phyloP scores from a whole-genome alignment of 2,797 vertebrate genomes.

The Pogonophryne albipinna region DNA sequence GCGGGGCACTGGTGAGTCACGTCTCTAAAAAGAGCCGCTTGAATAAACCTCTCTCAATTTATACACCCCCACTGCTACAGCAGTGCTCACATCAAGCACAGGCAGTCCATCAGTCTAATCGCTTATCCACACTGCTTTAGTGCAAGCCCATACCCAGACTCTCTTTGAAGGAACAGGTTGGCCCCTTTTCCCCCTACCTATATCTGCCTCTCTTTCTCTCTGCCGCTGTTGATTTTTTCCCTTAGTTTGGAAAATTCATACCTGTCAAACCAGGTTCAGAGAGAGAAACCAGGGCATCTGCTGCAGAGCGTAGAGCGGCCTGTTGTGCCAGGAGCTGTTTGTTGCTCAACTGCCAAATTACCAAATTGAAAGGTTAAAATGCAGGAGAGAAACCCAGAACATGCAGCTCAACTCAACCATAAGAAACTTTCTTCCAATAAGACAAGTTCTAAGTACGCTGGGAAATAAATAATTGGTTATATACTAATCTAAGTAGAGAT shows the following conservation, averaged over 20 bases:
- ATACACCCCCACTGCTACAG: constrained; percentile 78
- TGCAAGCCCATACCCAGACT: constrained; percentile 42
- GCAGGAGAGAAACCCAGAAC: constrained; percentile 11
- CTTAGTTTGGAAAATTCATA: constrained; percentile 56
- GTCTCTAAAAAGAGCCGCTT: constrained; percentile 76
- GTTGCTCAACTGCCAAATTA: constrained; percentile 63
- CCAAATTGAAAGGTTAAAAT: constrained; percentile 52
- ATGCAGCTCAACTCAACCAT: not conserved
- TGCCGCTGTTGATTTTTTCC: constrained; percentile 31
- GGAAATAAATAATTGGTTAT: constrained; percentile 36
- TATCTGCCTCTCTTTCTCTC: not conserved
- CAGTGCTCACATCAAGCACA: constrained; percentile 69
- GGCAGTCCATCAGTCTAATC: constrained; percentile 76
- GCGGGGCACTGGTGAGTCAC: constrained; percentile 77
- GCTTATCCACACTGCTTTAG: constrained; percentile 68
- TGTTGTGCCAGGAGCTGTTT: constrained; percentile 64
- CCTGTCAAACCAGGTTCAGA: constrained; percentile 73
- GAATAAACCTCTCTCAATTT: constrained; percentile 78
- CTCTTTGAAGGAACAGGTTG: constrained; percentile 53
- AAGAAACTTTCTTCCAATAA: constrained; percentile 2
- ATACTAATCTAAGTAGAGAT: constrained; percentile 55
- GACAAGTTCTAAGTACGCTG: not conserved
- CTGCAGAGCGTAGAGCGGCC: constrained; percentile 52
- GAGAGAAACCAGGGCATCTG: constrained; percentile 64
- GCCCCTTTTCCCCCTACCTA: not conserved